Evolutionary conservation across 2,888 invertebrate species (phyloP).

Genomic region (Drosophila flavopinicola): DNA sequence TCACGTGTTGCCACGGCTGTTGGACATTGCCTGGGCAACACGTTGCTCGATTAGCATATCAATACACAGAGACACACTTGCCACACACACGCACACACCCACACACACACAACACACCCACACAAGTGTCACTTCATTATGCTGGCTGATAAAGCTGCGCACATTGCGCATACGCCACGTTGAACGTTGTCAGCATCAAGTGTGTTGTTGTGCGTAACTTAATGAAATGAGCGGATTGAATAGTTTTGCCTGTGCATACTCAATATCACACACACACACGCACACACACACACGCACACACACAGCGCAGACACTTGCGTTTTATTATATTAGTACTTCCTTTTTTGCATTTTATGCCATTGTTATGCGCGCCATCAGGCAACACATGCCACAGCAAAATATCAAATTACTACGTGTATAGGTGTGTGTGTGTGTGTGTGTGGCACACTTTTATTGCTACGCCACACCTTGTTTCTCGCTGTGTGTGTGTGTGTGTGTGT

Average conservation of each 20-base stretch:
- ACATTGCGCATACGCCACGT: constrained; percentile 70
- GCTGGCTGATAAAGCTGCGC: constrained; percentile 63
- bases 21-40: constrained; percentile 51
- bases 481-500: constrained; percentile 23
- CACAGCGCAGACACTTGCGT: constrained; percentile 16
- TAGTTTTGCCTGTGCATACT: constrained; percentile 59
- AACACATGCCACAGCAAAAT: constrained; percentile 71
- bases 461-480: constrained; percentile 56
- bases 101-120: constrained; percentile 15
- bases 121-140: constrained; percentile 75
- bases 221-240: constrained; percentile 80
- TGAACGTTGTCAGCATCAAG: constrained; percentile 54
- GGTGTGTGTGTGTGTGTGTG: constrained; percentile 21
- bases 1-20: constrained; percentile 59
- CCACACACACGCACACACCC: constrained; percentile 2
- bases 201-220: constrained; percentile 60
- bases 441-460: constrained; percentile 57
- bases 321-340: constrained; percentile 72
- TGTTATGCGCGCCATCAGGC: constrained; percentile 62
- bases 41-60: constrained; percentile 80
- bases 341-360: constrained; percentile 42
- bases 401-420: constrained; percentile 64
- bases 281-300: constrained; percentile 6
- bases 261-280: constrained; percentile 16
- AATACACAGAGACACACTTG: constrained; percentile 58